A percentile compares a stretch with the other conserved stretches of the same genome.
Evolutionary conservation across 37 sponge, comb jelly and placozoan species (phyloP).

Genomic region (Tethya wilhelma): DNA sequence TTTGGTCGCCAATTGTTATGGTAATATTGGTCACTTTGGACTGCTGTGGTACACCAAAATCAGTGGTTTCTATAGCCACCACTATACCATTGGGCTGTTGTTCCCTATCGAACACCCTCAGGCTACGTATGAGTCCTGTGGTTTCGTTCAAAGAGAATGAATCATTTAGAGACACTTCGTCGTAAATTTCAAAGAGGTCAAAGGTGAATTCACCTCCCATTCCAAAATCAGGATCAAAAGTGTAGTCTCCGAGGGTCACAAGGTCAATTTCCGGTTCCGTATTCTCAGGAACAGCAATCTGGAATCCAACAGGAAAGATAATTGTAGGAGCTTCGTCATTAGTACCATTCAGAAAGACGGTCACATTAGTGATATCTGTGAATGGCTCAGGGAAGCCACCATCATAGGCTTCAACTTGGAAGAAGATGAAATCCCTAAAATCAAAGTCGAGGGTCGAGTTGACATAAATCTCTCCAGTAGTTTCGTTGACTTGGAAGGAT

Average conservation of each 20-base stretch:
- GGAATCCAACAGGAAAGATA: slow-evolving; percentile 32
- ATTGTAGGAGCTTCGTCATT: slow-evolving; percentile 79
- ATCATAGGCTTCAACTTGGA: slow-evolving; percentile 79
- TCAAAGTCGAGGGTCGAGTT: slow-evolving; percentile 62
- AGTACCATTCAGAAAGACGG: slow-evolving; percentile 43
- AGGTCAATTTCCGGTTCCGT: slow-evolving; percentile 28
- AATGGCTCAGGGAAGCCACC: slow-evolving; percentile 83
- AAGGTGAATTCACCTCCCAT: slow-evolving; percentile 58
- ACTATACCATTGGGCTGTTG: slow-evolving; percentile 40
- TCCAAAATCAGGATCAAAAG: slow-evolving; percentile 66
- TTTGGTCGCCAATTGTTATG: slow-evolving; percentile 61
- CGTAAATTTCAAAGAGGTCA: slow-evolving; percentile 29
- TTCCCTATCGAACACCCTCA: slow-evolving; percentile 57
- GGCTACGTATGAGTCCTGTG: slow-evolving; percentile 41
- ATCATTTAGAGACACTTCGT: slow-evolving; percentile 21
- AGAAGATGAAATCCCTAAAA: slow-evolving; percentile 36
- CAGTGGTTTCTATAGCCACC: slow-evolving; percentile 42
- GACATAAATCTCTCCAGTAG: slow-evolving; percentile 45
- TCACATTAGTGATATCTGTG: slow-evolving; percentile 62
- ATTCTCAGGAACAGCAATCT: slow-evolving; percentile 47
- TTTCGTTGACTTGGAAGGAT: slow-evolving; percentile 56
- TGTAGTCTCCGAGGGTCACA: slow-evolving; percentile 40
- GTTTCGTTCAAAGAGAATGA: slow-evolving; percentile 26
- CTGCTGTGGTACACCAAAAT: slow-evolving; percentile 51
- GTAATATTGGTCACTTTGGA: slow-evolving; percentile 45